phyloP scores from a whole-genome alignment of 2,888 invertebrate species.

The Pasiphila rectangulata region DNA sequence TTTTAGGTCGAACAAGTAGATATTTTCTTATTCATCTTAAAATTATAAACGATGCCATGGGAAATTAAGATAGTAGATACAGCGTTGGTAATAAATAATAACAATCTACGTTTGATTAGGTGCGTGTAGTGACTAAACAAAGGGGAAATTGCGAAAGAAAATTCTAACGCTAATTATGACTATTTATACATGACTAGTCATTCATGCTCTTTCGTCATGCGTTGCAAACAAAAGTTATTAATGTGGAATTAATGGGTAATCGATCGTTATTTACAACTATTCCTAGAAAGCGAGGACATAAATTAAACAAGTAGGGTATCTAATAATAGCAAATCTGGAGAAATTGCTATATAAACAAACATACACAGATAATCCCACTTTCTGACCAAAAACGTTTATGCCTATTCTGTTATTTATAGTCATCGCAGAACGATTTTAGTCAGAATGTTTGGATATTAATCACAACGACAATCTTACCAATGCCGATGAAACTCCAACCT shows the following conservation, averaged over 20 bases:
- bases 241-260: slow-evolving; percentile 24
- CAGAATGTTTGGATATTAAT: no score
- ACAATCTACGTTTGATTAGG: slow-evolving; percentile 30
- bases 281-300: neutral
- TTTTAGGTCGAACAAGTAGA: no score
- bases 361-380: no score
- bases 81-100: neutral
- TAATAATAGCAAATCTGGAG: neutral
- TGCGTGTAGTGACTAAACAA: slow-evolving; percentile 37
- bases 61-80: slow-evolving; percentile 12
- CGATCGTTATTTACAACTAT: slow-evolving; percentile 8
- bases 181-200: slow-evolving; percentile 30
- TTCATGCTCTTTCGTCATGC: slow-evolving; percentile 40
- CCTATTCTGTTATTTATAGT: no score
- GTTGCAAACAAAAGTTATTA: slow-evolving; percentile 32
- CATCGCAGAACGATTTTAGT: no score
- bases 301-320: neutral
- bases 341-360: no score
- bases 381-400: no score
- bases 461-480: no score
- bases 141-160: slow-evolving; percentile 34
- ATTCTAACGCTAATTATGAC: slow-evolving; percentile 30
- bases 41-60: slow-evolving; percentile 20
- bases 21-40: no score
- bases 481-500: no score